Conservation (phyloP, 2,888 invertebrate genomes). For the Epinotia bilunana region DNA sequence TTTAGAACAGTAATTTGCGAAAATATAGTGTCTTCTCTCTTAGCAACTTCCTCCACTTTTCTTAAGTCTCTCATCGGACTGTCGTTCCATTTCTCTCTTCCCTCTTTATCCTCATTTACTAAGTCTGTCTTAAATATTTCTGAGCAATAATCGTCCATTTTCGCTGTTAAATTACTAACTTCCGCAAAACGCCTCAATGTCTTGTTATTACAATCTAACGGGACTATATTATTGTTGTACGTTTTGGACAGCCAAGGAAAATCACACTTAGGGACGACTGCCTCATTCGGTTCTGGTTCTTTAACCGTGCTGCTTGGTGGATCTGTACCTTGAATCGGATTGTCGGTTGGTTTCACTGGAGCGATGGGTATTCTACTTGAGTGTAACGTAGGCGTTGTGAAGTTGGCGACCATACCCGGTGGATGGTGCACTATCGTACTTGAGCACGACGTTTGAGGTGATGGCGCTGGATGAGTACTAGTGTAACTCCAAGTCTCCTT, state of each 20-base stretch:
- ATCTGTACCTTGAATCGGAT: constrained; percentile 79
- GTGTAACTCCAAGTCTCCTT: constrained; percentile 80
- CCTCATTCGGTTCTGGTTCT: constrained; percentile 68
- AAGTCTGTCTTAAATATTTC: constrained; percentile 16
- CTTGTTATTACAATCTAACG: constrained; percentile 71
- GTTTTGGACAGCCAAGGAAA: constrained; percentile 81
- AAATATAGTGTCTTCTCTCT: constrained; percentile 76
- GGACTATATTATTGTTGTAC: constrained; percentile 77
- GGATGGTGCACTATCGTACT: constrained; percentile 73
- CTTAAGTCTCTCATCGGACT: constrained; percentile 60
- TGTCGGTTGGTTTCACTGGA: constrained; percentile 79
- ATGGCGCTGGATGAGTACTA: constrained; percentile 63
- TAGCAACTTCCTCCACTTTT: constrained; percentile 72
- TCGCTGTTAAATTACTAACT: constrained; percentile 71
- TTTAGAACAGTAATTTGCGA: constrained; percentile 80
- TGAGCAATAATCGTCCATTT: constrained; percentile 57
- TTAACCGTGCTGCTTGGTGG: constrained; percentile 79
- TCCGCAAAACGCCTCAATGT: constrained; percentile 76
- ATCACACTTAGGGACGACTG: constrained; percentile 72
- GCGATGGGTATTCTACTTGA: constrained; percentile 79
- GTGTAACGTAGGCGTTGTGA: constrained; percentile 69
- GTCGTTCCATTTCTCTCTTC: constrained; percentile 54
- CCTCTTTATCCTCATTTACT: constrained; percentile 53
- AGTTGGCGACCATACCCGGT: constrained; percentile 70
- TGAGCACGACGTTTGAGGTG: constrained; percentile 69